Conservation (phyloP, 2,888 invertebrate species). For the Drosophila ustulata region DNA sequence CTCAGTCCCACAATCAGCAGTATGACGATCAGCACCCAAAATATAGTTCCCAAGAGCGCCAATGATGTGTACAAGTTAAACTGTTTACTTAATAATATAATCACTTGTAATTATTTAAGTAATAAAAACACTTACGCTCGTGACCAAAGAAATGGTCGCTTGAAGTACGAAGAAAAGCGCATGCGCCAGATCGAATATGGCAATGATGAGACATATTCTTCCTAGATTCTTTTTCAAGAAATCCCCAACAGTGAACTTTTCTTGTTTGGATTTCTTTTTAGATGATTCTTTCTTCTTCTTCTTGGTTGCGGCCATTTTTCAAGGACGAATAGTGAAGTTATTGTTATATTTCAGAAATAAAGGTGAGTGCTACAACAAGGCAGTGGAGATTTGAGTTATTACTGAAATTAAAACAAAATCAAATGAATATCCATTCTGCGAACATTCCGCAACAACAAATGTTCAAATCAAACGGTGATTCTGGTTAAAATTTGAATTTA, state of each 20-base stretch:
- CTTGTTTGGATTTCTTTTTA: not conserved
- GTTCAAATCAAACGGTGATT: not conserved
- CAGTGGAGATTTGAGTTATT: conserved; percentile 27
- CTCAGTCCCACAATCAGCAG: conserved; percentile 61
- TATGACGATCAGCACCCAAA: conserved; percentile 61
- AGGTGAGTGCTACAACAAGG: conserved; percentile 49
- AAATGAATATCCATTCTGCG: not conserved
- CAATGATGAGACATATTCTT: conserved; percentile 57
- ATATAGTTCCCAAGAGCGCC: conserved; percentile 62
- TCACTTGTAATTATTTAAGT: not conserved
- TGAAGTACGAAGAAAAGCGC: conserved; percentile 62
- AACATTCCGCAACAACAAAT: not conserved
- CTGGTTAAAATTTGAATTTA: conserved; percentile 7
- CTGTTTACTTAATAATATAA: conserved; percentile 17
- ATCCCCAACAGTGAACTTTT: not conserved
- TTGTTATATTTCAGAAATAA: not conserved
- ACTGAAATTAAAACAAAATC: not conserved
- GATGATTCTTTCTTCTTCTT: conserved; percentile 27
- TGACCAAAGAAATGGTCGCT: conserved; percentile 48
- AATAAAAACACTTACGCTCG: conserved; percentile 42
- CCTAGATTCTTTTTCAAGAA: conserved; percentile 33
- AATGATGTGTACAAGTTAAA: conserved; percentile 45
- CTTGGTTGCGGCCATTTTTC: conserved; percentile 46
- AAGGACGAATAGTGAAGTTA: conserved; percentile 16
- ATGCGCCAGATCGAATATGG: conserved; percentile 55